A percentile compares a stretch with the other conserved stretches of the same genome.
phyloP scores from a whole-genome alignment of 2,797 vertebrate genomes.

The Anolis apletophallus region DNA sequence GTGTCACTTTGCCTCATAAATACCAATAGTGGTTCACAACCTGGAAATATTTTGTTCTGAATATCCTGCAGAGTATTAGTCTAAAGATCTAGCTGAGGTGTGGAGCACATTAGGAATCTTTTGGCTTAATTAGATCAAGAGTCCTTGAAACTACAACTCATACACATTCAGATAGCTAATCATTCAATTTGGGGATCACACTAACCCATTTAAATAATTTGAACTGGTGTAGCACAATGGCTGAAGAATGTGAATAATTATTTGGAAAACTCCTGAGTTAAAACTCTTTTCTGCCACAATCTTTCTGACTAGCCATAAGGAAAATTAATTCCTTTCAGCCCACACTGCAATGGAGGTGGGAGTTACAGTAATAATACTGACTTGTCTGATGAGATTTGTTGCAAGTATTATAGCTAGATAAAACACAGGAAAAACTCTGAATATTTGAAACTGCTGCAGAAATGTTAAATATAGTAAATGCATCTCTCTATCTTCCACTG shows the following conservation, averaged over 20 bases:
- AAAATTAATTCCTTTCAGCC: background rate
- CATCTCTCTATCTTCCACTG: background rate
- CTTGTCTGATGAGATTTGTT: background rate
- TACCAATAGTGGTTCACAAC: background rate
- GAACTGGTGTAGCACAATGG: background rate
- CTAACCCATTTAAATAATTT: background rate
- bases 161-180: background rate
- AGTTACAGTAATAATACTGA: background rate
- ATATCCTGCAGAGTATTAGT: background rate
- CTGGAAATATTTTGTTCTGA: background rate
- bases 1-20: background rate
- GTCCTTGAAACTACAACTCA: background rate
- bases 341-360: background rate
- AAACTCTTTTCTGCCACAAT: background rate
- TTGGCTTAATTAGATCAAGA: background rate
- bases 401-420: background rate
- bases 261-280: background rate
- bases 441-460: background rate
- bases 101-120: background rate
- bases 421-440: background rate
- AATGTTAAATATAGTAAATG: slow-evolving; percentile 7
- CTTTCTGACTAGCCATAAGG: background rate
- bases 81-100: background rate
- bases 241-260: background rate
- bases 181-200: background rate